Evolutionary conservation across 2,888 invertebrate genomes (phyloP).

Genomic region (Himalopsyche kuldschensis): DNA sequence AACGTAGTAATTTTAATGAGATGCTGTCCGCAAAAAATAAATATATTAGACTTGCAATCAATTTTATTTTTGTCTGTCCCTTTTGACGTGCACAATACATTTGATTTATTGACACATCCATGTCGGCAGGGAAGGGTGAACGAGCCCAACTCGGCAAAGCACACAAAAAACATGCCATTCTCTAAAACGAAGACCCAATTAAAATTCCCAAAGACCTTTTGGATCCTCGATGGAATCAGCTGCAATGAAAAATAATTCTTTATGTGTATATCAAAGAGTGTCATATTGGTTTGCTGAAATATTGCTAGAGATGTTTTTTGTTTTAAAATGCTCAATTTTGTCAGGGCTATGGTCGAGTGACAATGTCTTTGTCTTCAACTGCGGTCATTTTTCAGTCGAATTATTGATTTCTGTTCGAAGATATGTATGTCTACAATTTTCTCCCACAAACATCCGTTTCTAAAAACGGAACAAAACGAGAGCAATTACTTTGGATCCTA

Average conservation of each 20-base stretch:
- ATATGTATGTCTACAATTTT: too few relatives aligned
- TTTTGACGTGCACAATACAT: not conserved
- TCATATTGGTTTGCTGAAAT: not conserved
- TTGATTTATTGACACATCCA: not conserved
- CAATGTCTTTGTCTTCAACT: too few relatives aligned
- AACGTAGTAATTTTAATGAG: not conserved
- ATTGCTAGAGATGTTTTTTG: too few relatives aligned
- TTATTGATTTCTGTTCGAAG: too few relatives aligned
- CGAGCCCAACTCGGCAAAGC: not conserved
- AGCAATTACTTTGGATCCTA: too few relatives aligned
- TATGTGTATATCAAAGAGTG: not conserved
- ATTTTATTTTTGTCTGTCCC: not conserved
- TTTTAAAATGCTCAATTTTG: too few relatives aligned
- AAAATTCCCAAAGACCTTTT: not conserved
- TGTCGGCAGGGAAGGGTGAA: not conserved
- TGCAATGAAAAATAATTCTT: not conserved
- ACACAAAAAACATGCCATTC: not conserved
- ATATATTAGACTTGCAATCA: not conserved
- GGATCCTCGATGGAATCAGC: not conserved
- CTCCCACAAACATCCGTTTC: too few relatives aligned
- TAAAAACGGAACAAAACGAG: too few relatives aligned
- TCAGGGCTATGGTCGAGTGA: too few relatives aligned
- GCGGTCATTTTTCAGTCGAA: too few relatives aligned
- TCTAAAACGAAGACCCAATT: not conserved
- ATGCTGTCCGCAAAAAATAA: not conserved